These are phyloP conservation scores for Diaphora mendica DNA, from an alignment of 2,888 invertebrate species.

Conservation along the genomic window DNA sequence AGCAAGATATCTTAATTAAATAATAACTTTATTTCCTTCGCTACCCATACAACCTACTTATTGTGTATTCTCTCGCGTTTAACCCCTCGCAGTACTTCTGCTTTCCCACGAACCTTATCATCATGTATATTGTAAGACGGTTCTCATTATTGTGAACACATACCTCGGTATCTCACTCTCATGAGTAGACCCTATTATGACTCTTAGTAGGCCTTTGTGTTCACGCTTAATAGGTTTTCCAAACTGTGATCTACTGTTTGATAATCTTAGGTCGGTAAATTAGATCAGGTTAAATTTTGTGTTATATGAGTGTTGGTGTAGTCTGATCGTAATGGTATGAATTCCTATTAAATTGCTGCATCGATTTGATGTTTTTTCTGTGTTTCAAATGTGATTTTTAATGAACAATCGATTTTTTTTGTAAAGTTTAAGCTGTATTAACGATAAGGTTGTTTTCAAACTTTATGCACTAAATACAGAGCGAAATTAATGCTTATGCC, in stretches of 20 bases:
- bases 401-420: too few species aligned
- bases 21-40: neutral
- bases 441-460: too few species aligned
- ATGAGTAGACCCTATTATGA: conserved; percentile 16
- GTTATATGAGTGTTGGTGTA: neutral
- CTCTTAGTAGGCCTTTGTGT: conserved; percentile 17
- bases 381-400: too few species aligned
- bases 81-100: neutral
- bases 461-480: too few species aligned
- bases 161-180: conserved; percentile 1
- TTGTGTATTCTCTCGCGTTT: neutral
- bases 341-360: too few species aligned
- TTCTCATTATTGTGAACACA: conserved; percentile 11
- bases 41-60: neutral
- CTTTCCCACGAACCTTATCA: conserved; percentile 24
- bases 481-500: too few species aligned
- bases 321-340: neutral
- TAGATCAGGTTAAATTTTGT: neutral
- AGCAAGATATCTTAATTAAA: too few species aligned
- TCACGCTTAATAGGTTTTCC: neutral
- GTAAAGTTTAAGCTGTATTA: neutral
- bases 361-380: too few species aligned
- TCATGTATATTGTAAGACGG: conserved; percentile 12
- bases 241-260: conserved; percentile 8
- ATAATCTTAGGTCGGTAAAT: conserved; percentile 2